Evolutionary conservation across 2,888 invertebrate species (phyloP).

Genomic region (Leptinotarsa juncta): DNA sequence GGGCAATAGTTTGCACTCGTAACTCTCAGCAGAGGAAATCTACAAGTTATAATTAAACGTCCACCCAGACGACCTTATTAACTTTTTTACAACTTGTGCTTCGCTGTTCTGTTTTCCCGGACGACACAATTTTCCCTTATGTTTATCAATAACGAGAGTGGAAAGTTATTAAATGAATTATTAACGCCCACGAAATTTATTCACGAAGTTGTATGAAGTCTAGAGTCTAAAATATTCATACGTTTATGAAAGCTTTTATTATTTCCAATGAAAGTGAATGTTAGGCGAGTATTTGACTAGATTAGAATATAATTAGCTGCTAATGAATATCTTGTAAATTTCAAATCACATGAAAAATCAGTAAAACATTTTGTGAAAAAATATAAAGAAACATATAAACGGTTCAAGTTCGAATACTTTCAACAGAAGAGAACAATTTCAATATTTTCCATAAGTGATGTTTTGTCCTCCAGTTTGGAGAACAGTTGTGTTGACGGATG

Average conservation of each 20-base stretch:
- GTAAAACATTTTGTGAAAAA: no score
- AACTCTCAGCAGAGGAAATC: neutral
- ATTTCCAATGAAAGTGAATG: no score
- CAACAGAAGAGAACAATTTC: no score
- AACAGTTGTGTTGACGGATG: no score
- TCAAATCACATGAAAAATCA: no score
- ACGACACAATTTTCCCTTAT: conserved; percentile 15
- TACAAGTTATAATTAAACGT: conserved; percentile 15
- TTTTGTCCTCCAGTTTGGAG: no score
- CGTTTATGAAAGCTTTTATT: neutral
- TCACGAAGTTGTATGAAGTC: conserved; percentile 2
- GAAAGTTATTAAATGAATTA: conserved; percentile 9
- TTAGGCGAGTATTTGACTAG: no score
- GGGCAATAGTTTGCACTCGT: neutral
- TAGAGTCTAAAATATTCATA: neutral
- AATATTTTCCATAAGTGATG: no score
- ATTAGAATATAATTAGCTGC: no score
- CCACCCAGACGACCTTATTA: neutral
- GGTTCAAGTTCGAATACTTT: no score
- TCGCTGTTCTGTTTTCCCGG: conserved; percentile 6
- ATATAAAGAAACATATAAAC: no score
- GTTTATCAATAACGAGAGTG: conserved; percentile 10
- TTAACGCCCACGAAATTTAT: conserved; percentile 7
- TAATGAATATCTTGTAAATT: no score
- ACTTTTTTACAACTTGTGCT: conserved; percentile 4